Evolutionary conservation across 2,113 vertebrate genomes (phyloP).

Genomic region (Antennarius striatus): DNA sequence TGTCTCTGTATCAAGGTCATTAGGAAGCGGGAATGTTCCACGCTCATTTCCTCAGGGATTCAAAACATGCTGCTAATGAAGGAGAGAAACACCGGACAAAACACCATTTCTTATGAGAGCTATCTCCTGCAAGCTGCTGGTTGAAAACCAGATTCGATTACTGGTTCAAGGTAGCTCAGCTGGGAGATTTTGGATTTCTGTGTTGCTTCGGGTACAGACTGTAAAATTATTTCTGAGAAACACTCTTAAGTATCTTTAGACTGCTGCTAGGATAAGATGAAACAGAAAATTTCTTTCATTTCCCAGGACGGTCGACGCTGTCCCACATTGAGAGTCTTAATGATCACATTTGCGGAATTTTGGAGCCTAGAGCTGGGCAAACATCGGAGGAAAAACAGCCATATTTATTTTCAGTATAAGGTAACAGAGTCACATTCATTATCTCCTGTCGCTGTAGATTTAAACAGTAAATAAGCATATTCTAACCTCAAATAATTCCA

Average conservation of each 20-base stretch:
- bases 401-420: conserved; percentile 47
- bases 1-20: conserved; percentile 61
- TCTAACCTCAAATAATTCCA: conserved; percentile 67
- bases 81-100: conserved; percentile 24
- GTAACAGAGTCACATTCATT: conserved; percentile 56
- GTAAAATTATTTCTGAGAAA: too few relatives aligned
- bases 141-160: not conserved
- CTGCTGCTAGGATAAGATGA: conserved; percentile 17
- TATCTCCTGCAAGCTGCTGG: too few relatives aligned
- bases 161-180: not conserved
- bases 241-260: not conserved
- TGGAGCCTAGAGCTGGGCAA: conserved; percentile 1
- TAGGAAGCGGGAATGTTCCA: conserved; percentile 61
- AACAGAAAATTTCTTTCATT: conserved; percentile 13
- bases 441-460: conserved; percentile 43
- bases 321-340: not conserved
- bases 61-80: conserved; percentile 22
- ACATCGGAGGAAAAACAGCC: conserved; percentile 6
- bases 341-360: not conserved
- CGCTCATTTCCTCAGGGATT: conserved; percentile 50
- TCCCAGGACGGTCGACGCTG: conserved; percentile 11
- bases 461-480: conserved; percentile 50
- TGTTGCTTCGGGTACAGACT: too few relatives aligned
- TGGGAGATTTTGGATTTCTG: too few relatives aligned
- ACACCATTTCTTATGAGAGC: not conserved